Evolutionary conservation across 2,797 vertebrate species (phyloP), one percentile per base, ranked within the genome.

Genomic region (Alfaro cultratus): DNA sequence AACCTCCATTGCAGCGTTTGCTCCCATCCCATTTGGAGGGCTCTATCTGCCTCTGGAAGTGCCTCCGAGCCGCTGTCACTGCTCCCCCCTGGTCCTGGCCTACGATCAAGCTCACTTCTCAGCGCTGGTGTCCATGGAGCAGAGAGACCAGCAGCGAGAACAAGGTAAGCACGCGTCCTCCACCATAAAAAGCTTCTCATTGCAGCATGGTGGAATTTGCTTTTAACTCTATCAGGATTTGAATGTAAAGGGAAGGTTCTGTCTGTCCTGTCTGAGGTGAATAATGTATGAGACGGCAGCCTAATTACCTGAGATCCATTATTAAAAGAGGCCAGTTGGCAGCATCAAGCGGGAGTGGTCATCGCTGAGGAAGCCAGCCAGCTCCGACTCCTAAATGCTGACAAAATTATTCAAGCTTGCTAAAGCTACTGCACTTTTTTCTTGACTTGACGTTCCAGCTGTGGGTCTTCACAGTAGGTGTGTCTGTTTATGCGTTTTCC

Each of bases 61-160:
- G 49, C 97, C 98, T 41, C 97, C 98, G 0, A 99, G 97, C 91
- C 96, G 97, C 89, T 99, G 98, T 81, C 98, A 99, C 91, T 99
- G 98, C 95, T 99, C 99, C 34, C 99, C 99, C 46, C 95, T 99
- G 90, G 99, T 99, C 80, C 94, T 99, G 73, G 98, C 99, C 88
- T 99, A 99, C 0, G 99, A 99, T 89, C 99, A 99, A 95, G 98
- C 98, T 34, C 98, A 99, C 92, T 99, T 99, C 94, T 99, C 98
- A 0, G 98, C 98, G 31, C 96, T 99, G 23, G 99, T 99, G 93
- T 99, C 98, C 82, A 99, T 99, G 99, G 99, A 99, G 93, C 98
- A 99, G 93, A 97, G 98, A 92, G 98, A 99, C 92, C 98, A 99
- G 88, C 98, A 99, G 82, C 95, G 97, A 90, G 98, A 99, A 88